These are phyloP conservation scores for Allacma fusca DNA, from an alignment of 2,888 invertebrate species.

Conservation along the genomic window DNA sequence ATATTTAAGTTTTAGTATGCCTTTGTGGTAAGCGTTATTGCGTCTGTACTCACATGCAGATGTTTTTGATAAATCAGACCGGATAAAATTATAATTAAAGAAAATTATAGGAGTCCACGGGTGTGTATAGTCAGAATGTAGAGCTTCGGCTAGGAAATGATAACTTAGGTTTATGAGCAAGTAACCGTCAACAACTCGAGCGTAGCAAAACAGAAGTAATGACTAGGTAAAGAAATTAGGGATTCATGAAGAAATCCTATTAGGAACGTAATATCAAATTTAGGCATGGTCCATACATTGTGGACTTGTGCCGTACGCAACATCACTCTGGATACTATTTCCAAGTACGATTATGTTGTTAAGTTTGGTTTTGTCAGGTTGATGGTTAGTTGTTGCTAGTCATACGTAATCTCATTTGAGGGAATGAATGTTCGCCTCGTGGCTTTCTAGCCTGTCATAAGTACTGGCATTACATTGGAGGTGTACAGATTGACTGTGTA, in stretches of 20 bases:
- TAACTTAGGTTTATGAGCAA: neutral
- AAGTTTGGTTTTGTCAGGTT: conserved; percentile 27
- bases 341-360: conserved; percentile 17
- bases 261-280: too few species aligned
- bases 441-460: neutral
- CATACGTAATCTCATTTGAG: neutral
- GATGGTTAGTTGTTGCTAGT: conserved; percentile 22
- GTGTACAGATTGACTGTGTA: too few species aligned
- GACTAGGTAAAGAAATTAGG: too few species aligned
- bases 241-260: too few species aligned
- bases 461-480: too few species aligned
- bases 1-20: too few species aligned
- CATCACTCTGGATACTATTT: too few species aligned
- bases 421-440: conserved; percentile 25
- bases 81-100: conserved; percentile 6
- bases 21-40: too few species aligned
- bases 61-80: conserved; percentile 3
- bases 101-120: neutral
- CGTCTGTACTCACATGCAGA: neutral
- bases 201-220: too few species aligned
- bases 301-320: too few species aligned
- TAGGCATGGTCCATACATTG: too few species aligned
- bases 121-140: neutral
- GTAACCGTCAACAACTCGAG: too few species aligned
- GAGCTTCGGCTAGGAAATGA: neutral